Conservation (phyloP, 2,113 vertebrate genomes). For the Parotia lawesii region DNA sequence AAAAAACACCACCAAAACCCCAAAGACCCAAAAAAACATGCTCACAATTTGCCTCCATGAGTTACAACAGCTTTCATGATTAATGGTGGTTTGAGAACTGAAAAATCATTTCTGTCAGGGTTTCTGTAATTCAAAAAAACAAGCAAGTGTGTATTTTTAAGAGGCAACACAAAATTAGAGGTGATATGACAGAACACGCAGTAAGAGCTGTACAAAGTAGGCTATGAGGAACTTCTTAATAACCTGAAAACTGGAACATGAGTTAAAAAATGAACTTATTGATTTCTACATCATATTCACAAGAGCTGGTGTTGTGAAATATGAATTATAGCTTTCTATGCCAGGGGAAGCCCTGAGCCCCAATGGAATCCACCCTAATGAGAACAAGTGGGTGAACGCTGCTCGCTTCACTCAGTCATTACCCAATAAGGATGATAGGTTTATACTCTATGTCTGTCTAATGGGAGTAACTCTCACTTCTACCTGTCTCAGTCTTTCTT, state of each 20-base stretch:
- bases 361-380: background rate
- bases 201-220: background rate
- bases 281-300: slow-evolving; percentile 48
- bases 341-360: background rate
- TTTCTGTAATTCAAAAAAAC: slow-evolving; percentile 35
- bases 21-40: background rate
- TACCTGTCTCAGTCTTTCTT: background rate
- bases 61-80: slow-evolving; percentile 38
- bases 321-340: background rate
- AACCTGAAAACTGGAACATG: slow-evolving; percentile 9
- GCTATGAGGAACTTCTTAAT: slow-evolving; percentile 33
- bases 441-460: background rate
- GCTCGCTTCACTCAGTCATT: background rate
- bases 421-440: background rate
- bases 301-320: slow-evolving; percentile 7
- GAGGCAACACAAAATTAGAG: slow-evolving; percentile 10
- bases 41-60: background rate
- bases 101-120: slow-evolving; percentile 26
- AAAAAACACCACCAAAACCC: background rate
- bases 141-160: background rate
- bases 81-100: slow-evolving; percentile 39
- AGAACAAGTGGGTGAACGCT: background rate
- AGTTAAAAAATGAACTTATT: slow-evolving; percentile 11
- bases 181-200: background rate
- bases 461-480: background rate